Base-by-base conservation (phyloP, 1,140 invertebrate genomes). In the Vollenhovia emeryi region DNA sequence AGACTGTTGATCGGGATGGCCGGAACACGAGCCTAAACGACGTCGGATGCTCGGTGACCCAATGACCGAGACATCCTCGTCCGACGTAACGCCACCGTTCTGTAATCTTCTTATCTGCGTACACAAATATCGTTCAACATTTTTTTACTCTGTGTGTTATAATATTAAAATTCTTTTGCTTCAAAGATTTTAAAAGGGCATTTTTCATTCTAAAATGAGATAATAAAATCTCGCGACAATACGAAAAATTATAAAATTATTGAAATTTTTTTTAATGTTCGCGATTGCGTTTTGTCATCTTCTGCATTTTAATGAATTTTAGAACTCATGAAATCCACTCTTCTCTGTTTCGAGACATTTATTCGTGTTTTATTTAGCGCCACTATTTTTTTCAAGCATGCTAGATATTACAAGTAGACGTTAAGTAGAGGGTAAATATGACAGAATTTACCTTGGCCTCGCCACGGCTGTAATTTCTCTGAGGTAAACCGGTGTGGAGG, bases 41-140 rank as follows among this genome's bases (percentile, higher is more conserved):
- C 97, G 94, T 86, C 97, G 94, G 13, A 98, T 93, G 4, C 95
- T 96, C 1, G 97, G 97, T 43, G 97, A 97, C 62, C 96, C 96
- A 5, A 96, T 95, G 21, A 96, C 94, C 9, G 96, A 96, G 59
- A 96, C 95, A 74, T 97, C 96, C 86, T 96, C 96, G 87, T 96
- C 96, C 36, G 96, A 96, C 8, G 95, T 95, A 64, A 95, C 95
- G 27, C 92, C 93, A 48, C 94, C 95, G 90, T 95, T 95, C 68
- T 95, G 95, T 57, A 96, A 85, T 91, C 95, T 95, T 90, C 95
- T 95, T 2, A 94, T 92, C 95, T 95, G n/a, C n/a, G n/a, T n/a
- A n/a, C n/a, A 36, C 2, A 45, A 84, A 62, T 3, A 76, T 64
- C 21, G 50, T 69, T 27, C 27, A 59, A 43, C 69, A 75, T 36